Conservation (phyloP, 2,797 vertebrate genomes). For the Naso thynnoides region DNA sequence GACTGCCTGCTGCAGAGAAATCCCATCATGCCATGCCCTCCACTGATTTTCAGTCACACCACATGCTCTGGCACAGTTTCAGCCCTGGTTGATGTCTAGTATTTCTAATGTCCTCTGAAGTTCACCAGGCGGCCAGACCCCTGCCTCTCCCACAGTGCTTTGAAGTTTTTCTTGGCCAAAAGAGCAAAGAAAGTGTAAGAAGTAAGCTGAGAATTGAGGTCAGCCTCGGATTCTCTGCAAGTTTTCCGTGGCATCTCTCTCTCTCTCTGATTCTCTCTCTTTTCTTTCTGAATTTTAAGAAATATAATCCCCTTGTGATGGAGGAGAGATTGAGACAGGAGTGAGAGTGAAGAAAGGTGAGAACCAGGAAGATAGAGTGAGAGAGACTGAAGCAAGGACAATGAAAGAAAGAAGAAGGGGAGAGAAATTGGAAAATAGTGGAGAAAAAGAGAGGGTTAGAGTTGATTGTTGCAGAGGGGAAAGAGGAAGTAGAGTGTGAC, state of each 20-base stretch:
- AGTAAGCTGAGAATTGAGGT: conserved; percentile 65
- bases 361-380: background rate
- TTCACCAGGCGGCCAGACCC: conserved; percentile 46
- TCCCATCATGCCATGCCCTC: conserved; percentile 46
- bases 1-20: conserved; percentile 35
- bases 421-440: conserved; percentile 1
- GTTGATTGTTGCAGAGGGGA: conserved; percentile 30
- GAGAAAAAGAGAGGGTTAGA: conserved; percentile 29
- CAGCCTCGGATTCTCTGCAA: conserved; percentile 48
- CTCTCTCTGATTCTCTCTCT: background rate
- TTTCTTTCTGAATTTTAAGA: conserved; percentile 41
- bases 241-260: conserved; percentile 8
- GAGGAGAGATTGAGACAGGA: conserved; percentile 1
- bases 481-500: conserved; percentile 65
- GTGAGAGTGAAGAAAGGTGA: background rate
- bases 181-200: conserved; percentile 19
- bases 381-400: background rate
- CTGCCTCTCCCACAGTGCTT: conserved; percentile 46
- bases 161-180: conserved; percentile 54
- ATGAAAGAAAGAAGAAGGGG: background rate
- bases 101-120: conserved; percentile 50
- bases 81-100: conserved; percentile 25
- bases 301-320: conserved; percentile 47
- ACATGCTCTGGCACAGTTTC: conserved; percentile 34
- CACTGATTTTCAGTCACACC: conserved; percentile 28